phyloP scores from a whole-genome alignment of 2,797 vertebrate species.

The Myoxocephalus aenaeus region DNA sequence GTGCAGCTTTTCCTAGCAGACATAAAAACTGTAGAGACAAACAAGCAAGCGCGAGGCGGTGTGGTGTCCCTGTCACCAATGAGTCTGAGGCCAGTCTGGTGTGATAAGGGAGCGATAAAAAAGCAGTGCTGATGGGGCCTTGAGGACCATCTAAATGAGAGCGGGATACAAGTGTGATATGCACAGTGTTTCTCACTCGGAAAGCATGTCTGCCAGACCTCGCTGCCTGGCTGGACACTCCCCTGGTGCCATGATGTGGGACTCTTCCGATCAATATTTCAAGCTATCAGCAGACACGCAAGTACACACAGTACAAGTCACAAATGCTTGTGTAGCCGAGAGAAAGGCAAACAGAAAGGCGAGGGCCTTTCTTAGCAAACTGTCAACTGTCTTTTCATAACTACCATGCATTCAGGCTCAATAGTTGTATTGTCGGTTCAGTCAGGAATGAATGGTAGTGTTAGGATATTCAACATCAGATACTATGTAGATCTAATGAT shows the following conservation, averaged over 20 bases:
- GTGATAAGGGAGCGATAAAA: slow-evolving; percentile 64
- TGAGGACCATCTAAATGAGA: slow-evolving; percentile 58
- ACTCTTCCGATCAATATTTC: slow-evolving; percentile 58
- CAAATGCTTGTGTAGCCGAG: not conserved
- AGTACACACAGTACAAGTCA: not conserved
- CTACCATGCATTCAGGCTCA: not conserved
- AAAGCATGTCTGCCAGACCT: slow-evolving; percentile 37
- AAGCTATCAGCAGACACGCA: slow-evolving; percentile 47
- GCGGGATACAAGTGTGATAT: slow-evolving; percentile 28
- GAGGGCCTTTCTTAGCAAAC: not conserved
- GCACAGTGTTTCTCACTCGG: slow-evolving; percentile 46
- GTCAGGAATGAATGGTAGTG: not conserved
- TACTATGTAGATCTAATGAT: not conserved
- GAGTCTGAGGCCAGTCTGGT: slow-evolving; percentile 52
- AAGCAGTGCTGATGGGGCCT: slow-evolving; percentile 55
- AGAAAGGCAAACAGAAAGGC: not conserved
- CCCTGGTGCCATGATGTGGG: slow-evolving; percentile 33
- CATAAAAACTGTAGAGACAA: slow-evolving; percentile 39
- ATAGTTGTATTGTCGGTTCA: not conserved
- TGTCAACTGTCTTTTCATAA: not conserved
- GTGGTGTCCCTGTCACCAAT: slow-evolving; percentile 46
- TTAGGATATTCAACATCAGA: not conserved
- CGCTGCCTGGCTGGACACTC: slow-evolving; percentile 43
- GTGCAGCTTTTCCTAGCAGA: slow-evolving; percentile 17
- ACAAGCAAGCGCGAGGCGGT: slow-evolving; percentile 19